Evolutionary conservation across 2,113 vertebrate genomes (phyloP), one percentile per base, ranked within the genome.

Genomic region (Mugil cephalus): DNA sequence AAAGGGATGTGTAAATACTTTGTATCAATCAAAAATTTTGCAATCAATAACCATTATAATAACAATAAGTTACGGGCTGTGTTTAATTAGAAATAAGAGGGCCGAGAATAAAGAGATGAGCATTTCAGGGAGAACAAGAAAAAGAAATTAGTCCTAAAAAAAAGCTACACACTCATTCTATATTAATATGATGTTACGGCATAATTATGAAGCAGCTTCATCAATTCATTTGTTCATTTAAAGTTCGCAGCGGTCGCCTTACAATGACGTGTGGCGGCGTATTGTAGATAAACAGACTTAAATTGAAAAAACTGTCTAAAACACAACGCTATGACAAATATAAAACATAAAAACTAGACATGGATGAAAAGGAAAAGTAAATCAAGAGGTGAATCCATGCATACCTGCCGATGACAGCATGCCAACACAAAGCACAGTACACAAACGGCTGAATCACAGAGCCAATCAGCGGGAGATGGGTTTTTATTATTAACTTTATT

Each of bases 331-430:
- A 8, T 19, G 1, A 1, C 1, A 4, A 17, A 10, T 13, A 15
- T 17, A 3, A 43, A 19, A 39, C 11, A 30, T 2, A 45, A 7
- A 46, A 0, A 50, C 10, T 19, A 4, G 4, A 38, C 48, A 63
- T 12, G 6, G 7, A n/a, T 39, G 12, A 12, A 10, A 1, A 47
- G 10, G 30, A 19, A 63, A 54, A 6, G 40, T 2, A 24, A 69
- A 65, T 11, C 11, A 1, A 48, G n/a, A 36, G 8, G 13, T 48
- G 11, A 34, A 9, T 19, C 43, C 73, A 79, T 78, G 77, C 55
- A 58, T 87, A 92, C 91, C 91, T 92, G 83, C 14, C 51, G 65
- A 74, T 55, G 78, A 62, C 59, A 74, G 52, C 86, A 90, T 92
- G 84, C 69, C 69, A 79, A 71, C 68, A 10, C 10, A 82, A 77